Conservation (phyloP, 2,888 invertebrate genomes). For the Phalera bucephala region DNA sequence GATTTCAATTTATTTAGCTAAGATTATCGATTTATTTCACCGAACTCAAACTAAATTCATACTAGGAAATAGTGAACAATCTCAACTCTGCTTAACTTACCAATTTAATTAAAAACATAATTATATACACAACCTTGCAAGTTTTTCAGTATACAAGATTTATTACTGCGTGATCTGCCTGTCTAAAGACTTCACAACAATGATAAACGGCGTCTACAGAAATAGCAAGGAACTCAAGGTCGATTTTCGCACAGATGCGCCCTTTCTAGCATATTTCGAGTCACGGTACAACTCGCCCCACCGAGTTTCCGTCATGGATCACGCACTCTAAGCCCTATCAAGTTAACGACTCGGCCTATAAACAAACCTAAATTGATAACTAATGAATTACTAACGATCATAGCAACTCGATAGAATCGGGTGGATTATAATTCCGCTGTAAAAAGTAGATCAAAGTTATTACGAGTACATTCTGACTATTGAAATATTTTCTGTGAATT, state of each 20-base stretch:
- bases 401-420: too few species aligned
- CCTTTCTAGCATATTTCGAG: slow-evolving; percentile 14
- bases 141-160: too few species aligned
- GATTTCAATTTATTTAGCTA: too few species aligned
- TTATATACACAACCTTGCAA: too few species aligned
- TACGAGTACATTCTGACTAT: not conserved
- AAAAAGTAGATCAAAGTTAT: not conserved
- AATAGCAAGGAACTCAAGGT: slow-evolving; percentile 37
- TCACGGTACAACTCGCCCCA: slow-evolving; percentile 32
- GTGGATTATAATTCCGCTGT: not conserved
- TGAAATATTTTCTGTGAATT: too few species aligned
- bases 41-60: too few species aligned
- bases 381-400: not conserved
- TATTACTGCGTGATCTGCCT: too few species aligned
- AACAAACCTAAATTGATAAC: not conserved
- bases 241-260: slow-evolving; percentile 29
- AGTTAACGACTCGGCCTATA: not conserved
- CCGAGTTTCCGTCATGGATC: slow-evolving; percentile 20
- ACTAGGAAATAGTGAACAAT: too few species aligned
- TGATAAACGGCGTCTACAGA: slow-evolving; percentile 32
- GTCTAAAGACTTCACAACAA: too few species aligned
- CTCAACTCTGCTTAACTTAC: too few species aligned
- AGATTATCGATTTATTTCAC: too few species aligned
- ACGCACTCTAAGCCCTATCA: slow-evolving; percentile 22
- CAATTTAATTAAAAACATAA: too few species aligned